Evolutionary conservation across 2,113 vertebrate genomes (phyloP).

Genomic region (Oxyruncus cristatus): DNA sequence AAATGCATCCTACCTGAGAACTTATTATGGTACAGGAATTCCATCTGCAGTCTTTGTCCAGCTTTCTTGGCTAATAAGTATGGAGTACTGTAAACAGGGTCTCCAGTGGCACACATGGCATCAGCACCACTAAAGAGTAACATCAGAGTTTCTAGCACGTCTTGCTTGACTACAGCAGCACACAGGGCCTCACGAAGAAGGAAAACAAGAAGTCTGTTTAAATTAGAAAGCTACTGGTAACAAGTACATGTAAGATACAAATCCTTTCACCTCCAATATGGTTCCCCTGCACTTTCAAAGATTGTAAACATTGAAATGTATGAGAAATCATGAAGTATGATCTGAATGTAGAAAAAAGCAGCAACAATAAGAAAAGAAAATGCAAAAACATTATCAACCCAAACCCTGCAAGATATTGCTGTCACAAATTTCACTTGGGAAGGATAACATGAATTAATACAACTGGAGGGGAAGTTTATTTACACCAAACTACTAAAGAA

Average conservation of each 20-base stretch:
- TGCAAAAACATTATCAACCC: not conserved
- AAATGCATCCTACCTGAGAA: slow-evolving; percentile 80
- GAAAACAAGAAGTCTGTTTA: not conserved
- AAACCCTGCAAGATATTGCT: not conserved
- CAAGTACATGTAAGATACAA: not conserved
- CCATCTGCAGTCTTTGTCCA: slow-evolving; percentile 93
- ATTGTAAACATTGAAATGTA: not conserved
- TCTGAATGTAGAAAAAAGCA: not conserved
- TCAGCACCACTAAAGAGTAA: slow-evolving; percentile 93
- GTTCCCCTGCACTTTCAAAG: not conserved
- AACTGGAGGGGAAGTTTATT: not conserved
- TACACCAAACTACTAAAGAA: not conserved
- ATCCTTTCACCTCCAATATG: not conserved
- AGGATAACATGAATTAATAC: not conserved
- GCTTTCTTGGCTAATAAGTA: slow-evolving; percentile 91
- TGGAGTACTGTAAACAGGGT: slow-evolving; percentile 85
- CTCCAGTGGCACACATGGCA: slow-evolving; percentile 91
- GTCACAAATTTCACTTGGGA: not conserved
- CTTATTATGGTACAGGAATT: slow-evolving; percentile 94
- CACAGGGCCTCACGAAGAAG: slow-evolving; percentile 81
- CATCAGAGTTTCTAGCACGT: slow-evolving; percentile 87
- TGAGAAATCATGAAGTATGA: not conserved
- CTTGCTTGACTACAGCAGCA: slow-evolving; percentile 83
- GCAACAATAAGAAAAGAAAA: not conserved
- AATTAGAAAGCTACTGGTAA: not conserved